Conservation (phyloP, 2,113 vertebrate species). For the Otus sunia region DNA sequence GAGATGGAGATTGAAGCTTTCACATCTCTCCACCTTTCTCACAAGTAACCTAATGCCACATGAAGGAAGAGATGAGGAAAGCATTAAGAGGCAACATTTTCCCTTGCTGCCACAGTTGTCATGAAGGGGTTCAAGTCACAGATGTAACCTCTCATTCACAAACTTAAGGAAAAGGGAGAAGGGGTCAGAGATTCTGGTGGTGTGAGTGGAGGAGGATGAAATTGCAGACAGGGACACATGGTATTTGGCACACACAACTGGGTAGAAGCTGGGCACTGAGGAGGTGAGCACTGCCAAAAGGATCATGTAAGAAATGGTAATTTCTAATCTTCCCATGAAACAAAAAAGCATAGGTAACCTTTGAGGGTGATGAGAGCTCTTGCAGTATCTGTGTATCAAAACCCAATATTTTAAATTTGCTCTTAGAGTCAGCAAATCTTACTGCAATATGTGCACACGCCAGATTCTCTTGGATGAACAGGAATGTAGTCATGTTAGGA, state of each 20-base stretch:
- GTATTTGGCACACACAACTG: background rate
- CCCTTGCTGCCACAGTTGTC: background rate
- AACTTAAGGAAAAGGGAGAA: background rate
- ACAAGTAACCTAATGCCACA: background rate
- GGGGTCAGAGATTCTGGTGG: accelerated
- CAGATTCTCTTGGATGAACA: background rate
- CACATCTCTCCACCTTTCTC: background rate
- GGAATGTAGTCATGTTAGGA: background rate
- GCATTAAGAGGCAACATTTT: background rate
- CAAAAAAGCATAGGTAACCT: background rate
- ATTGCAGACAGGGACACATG: accelerated
- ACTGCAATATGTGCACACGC: accelerated
- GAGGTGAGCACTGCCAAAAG: background rate
- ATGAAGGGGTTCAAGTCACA: background rate
- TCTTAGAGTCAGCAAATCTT: background rate
- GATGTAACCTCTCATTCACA: accelerated
- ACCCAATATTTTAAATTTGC: background rate
- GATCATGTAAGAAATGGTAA: background rate
- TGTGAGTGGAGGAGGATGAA: background rate
- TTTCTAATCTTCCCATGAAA: background rate
- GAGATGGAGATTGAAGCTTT: background rate
- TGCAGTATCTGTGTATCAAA: background rate
- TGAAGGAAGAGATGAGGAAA: background rate
- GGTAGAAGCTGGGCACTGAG: background rate
- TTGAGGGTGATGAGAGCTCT: background rate